Percentiles rank a stretch among this genome's conserved stretches.
Evolutionary conservation across 2,888 invertebrate genomes (phyloP).

Genomic region (Drosophila leonis): DNA sequence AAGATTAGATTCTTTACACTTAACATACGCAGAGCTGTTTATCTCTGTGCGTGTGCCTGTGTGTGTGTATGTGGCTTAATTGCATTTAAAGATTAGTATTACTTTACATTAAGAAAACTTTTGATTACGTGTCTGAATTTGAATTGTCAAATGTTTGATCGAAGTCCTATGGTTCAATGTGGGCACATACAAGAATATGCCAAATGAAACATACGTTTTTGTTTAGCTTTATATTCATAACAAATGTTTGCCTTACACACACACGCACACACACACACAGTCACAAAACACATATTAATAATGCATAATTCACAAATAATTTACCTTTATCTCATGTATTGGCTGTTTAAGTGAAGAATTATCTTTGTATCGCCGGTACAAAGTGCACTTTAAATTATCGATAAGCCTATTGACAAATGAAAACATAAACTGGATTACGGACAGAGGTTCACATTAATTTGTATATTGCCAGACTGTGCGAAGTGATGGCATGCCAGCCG

Average conservation of each 20-base stretch:
- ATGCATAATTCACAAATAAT: slow-evolving; percentile 11
- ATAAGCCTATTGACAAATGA: slow-evolving; percentile 38
- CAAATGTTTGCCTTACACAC: background rate
- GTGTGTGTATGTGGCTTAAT: background rate
- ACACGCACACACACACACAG: background rate
- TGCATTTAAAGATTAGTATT: background rate
- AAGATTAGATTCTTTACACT: slow-evolving; percentile 18
- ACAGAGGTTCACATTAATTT: slow-evolving; percentile 22
- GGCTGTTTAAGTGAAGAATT: slow-evolving; percentile 25
- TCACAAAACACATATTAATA: slow-evolving; percentile 21
- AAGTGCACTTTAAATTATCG: slow-evolving; percentile 45
- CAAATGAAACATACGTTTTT: background rate
- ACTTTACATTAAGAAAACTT: background rate
- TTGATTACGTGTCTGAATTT: slow-evolving; percentile 2
- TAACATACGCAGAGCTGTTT: background rate
- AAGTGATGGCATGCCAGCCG: background rate
- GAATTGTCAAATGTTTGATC: slow-evolving; percentile 21
- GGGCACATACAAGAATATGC: background rate
- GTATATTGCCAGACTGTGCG: slow-evolving; percentile 31
- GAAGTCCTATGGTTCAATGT: slow-evolving; percentile 24
- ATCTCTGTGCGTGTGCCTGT: background rate
- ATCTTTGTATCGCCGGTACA: slow-evolving; percentile 47
- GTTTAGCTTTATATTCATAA: background rate
- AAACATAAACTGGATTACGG: slow-evolving; percentile 32
- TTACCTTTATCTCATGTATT: slow-evolving; percentile 17